phyloP scores from a whole-genome alignment of 2,113 vertebrate genomes.

The Chinchilla lanigera region DNA sequence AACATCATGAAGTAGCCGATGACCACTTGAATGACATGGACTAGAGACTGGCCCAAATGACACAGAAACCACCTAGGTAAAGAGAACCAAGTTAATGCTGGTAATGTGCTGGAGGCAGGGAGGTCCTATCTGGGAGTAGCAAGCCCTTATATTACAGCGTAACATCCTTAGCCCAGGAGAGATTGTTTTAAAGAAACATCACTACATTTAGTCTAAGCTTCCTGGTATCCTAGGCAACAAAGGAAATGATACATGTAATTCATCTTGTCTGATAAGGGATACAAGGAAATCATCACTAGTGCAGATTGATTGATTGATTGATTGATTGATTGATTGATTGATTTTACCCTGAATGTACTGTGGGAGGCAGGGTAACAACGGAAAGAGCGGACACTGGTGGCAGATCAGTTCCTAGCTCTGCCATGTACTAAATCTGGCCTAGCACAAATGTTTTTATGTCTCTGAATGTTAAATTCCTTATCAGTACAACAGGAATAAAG shows the following conservation, averaged over 20 bases:
- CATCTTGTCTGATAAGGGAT: not conserved
- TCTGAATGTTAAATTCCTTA: conserved; percentile 11
- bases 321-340: no score
- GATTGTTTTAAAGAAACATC: conserved; percentile 4
- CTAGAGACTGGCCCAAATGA: conserved; percentile 88
- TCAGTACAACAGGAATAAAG: not conserved
- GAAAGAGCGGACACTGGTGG: not conserved
- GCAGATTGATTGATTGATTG: not conserved
- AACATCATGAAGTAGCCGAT: conserved; percentile 96
- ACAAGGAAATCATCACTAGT: not conserved
- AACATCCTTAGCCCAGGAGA: not conserved
- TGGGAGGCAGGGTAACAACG: not conserved
- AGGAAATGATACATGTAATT: not conserved
- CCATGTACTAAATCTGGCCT: not conserved
- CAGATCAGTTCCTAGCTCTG: not conserved
- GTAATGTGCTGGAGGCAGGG: not conserved
- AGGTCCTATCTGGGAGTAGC: not conserved
- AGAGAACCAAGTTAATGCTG: conserved; percentile 41
- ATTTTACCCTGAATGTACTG: not conserved
- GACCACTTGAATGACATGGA: conserved; percentile 93
- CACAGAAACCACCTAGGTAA: conserved; percentile 86
- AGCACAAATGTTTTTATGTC: not conserved
- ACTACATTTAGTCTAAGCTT: conserved; percentile 34
- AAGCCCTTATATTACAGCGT: not conserved
- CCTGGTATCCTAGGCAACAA: conserved; percentile 25